Evolutionary conservation across 2,888 invertebrate genomes (phyloP), one percentile per base, ranked within the genome.

Genomic region (Diarsia mendica): DNA sequence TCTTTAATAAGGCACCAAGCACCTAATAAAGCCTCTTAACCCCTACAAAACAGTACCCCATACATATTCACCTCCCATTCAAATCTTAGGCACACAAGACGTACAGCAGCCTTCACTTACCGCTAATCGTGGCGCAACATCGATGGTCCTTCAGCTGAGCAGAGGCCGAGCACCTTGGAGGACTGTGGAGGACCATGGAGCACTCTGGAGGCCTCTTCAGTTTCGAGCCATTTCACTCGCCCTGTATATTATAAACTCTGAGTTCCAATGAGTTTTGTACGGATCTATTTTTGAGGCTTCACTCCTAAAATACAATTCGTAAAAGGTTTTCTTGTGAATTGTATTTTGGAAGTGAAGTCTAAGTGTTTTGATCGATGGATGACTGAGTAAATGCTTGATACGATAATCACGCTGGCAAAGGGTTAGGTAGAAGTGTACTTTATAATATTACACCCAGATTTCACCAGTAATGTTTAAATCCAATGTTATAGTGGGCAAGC

Each of bases 11-110:
- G 9, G 53, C 48, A 18, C 33, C n/a, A 23, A 46, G n/a, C 28
- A 5, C 33, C 53, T 79, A 74, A 79, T 79, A 67, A n/a, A 13
- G 60, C 61, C 66, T 61, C 55, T 72, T 75, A 65, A 23, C 39
- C 81, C 60, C 55, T 23, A 76, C 61, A 65, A 77, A 82, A 60
- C 83, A 82, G 78, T 60, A 33, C 64, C 68, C 66, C 75, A 83
- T 85, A 83, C 82, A 85, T 85, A 85, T 82, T 82, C 77, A 82
- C 67, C 79, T 51, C 39, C 61, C 75, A 86, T 87, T 88, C 88
- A 87, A 88, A 87, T 87, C 83, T 79, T 78, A 72, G 82, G 83
- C 76, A 88, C 86, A 87, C 85, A 87, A 84, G 87, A 75, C 80
- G 83, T 77, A 87, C 88, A 86, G 67, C 78, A 83, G 81, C 81